Evolutionary conservation across 2,113 vertebrate genomes (phyloP).

Genomic region (Perca flavescens): DNA sequence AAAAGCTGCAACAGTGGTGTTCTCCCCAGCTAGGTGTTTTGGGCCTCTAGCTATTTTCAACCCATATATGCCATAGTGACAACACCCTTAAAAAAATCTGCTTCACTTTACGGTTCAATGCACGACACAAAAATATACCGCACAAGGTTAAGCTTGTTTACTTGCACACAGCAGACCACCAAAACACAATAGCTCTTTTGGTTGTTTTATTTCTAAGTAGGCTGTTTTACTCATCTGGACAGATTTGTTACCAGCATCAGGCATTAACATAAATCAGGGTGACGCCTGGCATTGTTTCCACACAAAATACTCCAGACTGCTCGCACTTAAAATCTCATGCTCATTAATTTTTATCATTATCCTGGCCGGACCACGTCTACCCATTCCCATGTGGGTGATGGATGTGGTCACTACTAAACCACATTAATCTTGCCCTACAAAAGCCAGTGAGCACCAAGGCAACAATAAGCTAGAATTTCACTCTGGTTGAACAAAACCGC

Average conservation of each 20-base stretch:
- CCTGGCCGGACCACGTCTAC: slow-evolving; percentile 72
- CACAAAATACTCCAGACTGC: slow-evolving; percentile 75
- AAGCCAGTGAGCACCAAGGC: slow-evolving; percentile 21
- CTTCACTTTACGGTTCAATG: slow-evolving; percentile 27
- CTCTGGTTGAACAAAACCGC: slow-evolving; percentile 34
- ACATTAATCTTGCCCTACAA: slow-evolving; percentile 73
- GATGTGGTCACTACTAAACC: slow-evolving; percentile 73
- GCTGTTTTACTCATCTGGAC: slow-evolving; percentile 59
- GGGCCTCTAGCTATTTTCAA: slow-evolving; percentile 76
- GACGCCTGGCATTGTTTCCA: slow-evolving; percentile 69
- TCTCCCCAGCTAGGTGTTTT: slow-evolving; percentile 72
- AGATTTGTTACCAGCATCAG: slow-evolving; percentile 50
- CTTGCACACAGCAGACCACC: slow-evolving; percentile 40
- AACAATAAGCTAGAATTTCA: slow-evolving; percentile 57
- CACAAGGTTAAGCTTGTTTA: slow-evolving; percentile 47
- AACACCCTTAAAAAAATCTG: slow-evolving; percentile 33
- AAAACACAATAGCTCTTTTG: slow-evolving; percentile 44
- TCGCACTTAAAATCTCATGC: slow-evolving; percentile 77
- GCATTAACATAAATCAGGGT: slow-evolving; percentile 78
- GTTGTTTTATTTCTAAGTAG: slow-evolving; percentile 62
- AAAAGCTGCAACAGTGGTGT: slow-evolving; percentile 74
- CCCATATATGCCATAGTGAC: slow-evolving; percentile 58
- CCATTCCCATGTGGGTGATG: slow-evolving; percentile 69
- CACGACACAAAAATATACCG: slow-evolving; percentile 28
- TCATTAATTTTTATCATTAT: slow-evolving; percentile 84